phyloP scores from a whole-genome alignment of 2,888 invertebrate genomes.

The Drosophila pseudotalamancana region DNA sequence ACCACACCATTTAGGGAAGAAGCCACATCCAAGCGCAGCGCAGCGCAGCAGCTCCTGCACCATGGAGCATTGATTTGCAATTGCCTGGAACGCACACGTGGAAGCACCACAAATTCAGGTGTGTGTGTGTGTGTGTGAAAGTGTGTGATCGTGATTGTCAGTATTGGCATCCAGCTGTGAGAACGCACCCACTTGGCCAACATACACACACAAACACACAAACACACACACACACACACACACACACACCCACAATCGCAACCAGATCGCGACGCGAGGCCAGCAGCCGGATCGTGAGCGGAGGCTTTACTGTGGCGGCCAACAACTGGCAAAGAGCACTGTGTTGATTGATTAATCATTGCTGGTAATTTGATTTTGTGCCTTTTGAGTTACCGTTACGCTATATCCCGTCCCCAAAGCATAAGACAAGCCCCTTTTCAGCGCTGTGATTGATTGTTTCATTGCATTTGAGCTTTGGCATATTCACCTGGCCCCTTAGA shows the following conservation, averaged over 20 bases:
- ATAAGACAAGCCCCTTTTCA: conserved; percentile 65
- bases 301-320: background rate
- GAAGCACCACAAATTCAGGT: conserved; percentile 53
- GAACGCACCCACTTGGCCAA: conserved; percentile 75
- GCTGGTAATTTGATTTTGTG: conserved; percentile 79
- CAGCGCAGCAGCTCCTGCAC: conserved; percentile 24
- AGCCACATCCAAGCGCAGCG: conserved; percentile 42
- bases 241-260: conserved; percentile 47
- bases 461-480: conserved; percentile 72
- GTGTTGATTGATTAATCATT: conserved; percentile 80
- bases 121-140: conserved; percentile 38
- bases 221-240: conserved; percentile 19
- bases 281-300: conserved; percentile 55
- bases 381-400: conserved; percentile 73
- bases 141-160: conserved; percentile 58
- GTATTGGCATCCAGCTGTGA: conserved; percentile 73
- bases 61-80: conserved; percentile 68
- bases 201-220: conserved; percentile 15
- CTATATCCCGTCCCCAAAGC: conserved; percentile 11
- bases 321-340: conserved; percentile 45
- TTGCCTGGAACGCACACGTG: conserved; percentile 76
- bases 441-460: conserved; percentile 75
- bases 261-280: conserved; percentile 64
- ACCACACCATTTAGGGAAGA: conserved; percentile 71
- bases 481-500: conserved; percentile 63